These are phyloP conservation scores for Leptopilina boulardi DNA, from an alignment of 1,140 invertebrate genomes.

Conservation along the genomic window DNA sequence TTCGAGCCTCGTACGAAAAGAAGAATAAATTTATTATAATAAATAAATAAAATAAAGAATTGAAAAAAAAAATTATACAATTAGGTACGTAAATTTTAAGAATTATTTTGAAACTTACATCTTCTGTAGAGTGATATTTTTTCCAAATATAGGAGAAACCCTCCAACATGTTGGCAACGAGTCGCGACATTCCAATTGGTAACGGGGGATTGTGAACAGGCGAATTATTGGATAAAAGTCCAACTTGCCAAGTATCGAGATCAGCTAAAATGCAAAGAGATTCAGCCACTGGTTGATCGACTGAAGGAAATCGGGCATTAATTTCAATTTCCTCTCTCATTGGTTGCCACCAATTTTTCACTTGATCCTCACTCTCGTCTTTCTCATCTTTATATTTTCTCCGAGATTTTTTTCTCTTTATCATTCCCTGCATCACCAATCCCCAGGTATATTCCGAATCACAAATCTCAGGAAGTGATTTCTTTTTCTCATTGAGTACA, in stretches of 20 bases:
- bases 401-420: conserved; percentile 59
- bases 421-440: conserved; percentile 70
- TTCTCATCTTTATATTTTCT: conserved; percentile 38
- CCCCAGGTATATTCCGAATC: conserved; percentile 67
- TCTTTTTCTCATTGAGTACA: conserved; percentile 43
- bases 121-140: conserved; percentile 80
- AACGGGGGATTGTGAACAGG: conserved; percentile 57
- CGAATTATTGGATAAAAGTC: conserved; percentile 68
- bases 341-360: conserved; percentile 66
- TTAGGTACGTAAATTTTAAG: neutral
- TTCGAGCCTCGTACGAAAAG: no score
- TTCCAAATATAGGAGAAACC: conserved; percentile 86
- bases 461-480: conserved; percentile 35
- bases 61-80: no score
- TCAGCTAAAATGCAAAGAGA: conserved; percentile 90
- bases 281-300: conserved; percentile 84
- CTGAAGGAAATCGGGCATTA: conserved; percentile 71
- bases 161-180: conserved; percentile 90
- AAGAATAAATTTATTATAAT: no score
- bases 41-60: no score
- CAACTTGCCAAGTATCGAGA: conserved; percentile 87
- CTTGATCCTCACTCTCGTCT: conserved; percentile 8
- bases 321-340: conserved; percentile 67
- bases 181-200: conserved; percentile 85
- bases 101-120: conserved; percentile 78